Conservation (phyloP, 1,140 invertebrate genomes). For the Streblospio benedicti region DNA sequence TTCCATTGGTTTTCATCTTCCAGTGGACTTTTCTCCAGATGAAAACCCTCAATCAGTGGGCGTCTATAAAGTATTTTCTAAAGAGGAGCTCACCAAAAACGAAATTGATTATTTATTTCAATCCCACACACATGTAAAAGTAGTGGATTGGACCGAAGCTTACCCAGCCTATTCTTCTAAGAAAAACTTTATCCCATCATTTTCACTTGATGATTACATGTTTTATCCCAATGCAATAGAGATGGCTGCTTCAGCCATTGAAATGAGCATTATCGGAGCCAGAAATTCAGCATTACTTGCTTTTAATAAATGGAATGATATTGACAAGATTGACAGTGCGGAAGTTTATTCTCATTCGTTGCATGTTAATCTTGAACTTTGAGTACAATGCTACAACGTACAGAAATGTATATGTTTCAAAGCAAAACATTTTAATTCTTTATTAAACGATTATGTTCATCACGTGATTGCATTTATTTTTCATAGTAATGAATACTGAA, state of each 20-base stretch:
- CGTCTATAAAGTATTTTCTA: constrained; percentile 58
- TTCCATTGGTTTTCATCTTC: constrained; percentile 42
- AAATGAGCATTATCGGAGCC: constrained; percentile 60
- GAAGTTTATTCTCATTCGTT: too few relatives aligned
- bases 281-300: constrained; percentile 59
- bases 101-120: constrained; percentile 52
- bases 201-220: constrained; percentile 52
- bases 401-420: too few relatives aligned
- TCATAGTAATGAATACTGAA: too few relatives aligned
- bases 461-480: too few relatives aligned
- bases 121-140: constrained; percentile 40
- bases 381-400: too few relatives aligned
- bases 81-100: constrained; percentile 41
- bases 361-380: too few relatives aligned
- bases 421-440: too few relatives aligned
- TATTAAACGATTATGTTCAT: too few relatives aligned
- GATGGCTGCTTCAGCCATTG: constrained; percentile 62
- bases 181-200: constrained; percentile 46
- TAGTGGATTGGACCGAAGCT: constrained; percentile 56
- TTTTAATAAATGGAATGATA: constrained; percentile 36
- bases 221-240: constrained; percentile 63
- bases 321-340: constrained; percentile 38
- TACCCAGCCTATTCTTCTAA: constrained; percentile 55
- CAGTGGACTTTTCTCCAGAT: constrained; percentile 38
- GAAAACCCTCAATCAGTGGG: constrained; percentile 33